phyloP scores from a whole-genome alignment of 2,113 vertebrate genomes.

The Columba livia region DNA sequence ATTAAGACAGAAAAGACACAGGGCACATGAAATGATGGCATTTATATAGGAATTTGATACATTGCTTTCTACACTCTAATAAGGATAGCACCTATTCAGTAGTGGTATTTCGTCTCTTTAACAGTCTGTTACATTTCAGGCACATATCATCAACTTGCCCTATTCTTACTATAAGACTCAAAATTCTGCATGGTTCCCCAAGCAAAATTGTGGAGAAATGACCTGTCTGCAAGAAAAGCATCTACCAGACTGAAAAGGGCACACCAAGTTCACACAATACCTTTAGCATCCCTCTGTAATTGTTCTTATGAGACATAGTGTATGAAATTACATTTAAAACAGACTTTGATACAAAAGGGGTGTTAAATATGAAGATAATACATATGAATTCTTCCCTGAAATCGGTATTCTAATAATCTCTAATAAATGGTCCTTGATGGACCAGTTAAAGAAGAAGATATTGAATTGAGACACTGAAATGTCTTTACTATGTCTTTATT shows the following conservation, averaged over 20 bases:
- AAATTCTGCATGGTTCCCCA: not conserved
- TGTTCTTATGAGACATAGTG: not conserved
- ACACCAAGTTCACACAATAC: rapidly evolving
- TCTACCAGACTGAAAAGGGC: not conserved
- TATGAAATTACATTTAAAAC: not conserved
- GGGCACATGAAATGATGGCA: not conserved
- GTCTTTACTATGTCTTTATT: not conserved
- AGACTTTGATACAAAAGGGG: not conserved
- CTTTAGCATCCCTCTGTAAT: not conserved
- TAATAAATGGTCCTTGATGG: not conserved
- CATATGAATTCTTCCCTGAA: not conserved
- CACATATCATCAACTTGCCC: not conserved
- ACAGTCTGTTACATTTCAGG: not conserved
- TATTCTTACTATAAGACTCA: not conserved
- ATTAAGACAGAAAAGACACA: not conserved
- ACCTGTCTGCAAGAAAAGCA: not conserved
- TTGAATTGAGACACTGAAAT: not conserved
- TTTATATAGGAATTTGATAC: not conserved
- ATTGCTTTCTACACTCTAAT: not conserved
- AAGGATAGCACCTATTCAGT: not conserved
- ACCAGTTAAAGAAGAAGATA: not conserved
- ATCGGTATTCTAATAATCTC: not conserved
- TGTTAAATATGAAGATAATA: not conserved
- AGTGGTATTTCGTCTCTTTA: not conserved
- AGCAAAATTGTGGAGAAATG: not conserved